These are phyloP conservation scores for Mantis religiosa DNA, from an alignment of 2,888 invertebrate species.

Conservation along the genomic window DNA sequence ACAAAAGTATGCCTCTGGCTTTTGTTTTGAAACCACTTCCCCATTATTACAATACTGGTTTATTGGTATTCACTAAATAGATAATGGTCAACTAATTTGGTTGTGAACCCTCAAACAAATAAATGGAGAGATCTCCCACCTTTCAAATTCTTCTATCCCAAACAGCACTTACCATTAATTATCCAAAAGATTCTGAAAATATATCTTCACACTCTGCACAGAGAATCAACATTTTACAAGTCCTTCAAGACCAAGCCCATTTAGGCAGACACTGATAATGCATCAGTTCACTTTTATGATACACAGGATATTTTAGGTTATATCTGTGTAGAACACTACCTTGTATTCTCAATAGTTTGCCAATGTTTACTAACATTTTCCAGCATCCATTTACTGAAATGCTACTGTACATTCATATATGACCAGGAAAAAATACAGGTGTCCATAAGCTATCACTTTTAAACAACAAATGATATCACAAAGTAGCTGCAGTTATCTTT, in stretches of 20 bases:
- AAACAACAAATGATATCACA: too few species aligned
- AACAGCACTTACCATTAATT: background rate
- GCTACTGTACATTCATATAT: background rate
- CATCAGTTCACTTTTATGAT: background rate
- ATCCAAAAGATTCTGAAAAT: background rate
- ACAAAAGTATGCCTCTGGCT: too few species aligned
- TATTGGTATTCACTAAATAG: too few species aligned
- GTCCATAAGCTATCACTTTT: background rate
- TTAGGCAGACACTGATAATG: background rate
- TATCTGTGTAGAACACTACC: background rate
- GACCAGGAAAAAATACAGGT: background rate
- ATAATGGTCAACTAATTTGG: too few species aligned
- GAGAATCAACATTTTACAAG: background rate
- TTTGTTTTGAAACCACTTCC: too few species aligned
- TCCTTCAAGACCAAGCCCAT: background rate
- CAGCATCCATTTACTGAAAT: background rate
- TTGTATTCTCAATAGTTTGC: background rate
- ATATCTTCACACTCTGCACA: background rate
- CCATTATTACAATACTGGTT: too few species aligned
- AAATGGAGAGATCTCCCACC: background rate
- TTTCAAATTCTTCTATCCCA: background rate
- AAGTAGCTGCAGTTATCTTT: background rate
- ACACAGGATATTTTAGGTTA: background rate
- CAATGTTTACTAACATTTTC: background rate
- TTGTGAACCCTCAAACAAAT: background rate